These are phyloP conservation scores for Columba livia DNA, from an alignment of 2,113 vertebrate genomes.

Conservation along the genomic window DNA sequence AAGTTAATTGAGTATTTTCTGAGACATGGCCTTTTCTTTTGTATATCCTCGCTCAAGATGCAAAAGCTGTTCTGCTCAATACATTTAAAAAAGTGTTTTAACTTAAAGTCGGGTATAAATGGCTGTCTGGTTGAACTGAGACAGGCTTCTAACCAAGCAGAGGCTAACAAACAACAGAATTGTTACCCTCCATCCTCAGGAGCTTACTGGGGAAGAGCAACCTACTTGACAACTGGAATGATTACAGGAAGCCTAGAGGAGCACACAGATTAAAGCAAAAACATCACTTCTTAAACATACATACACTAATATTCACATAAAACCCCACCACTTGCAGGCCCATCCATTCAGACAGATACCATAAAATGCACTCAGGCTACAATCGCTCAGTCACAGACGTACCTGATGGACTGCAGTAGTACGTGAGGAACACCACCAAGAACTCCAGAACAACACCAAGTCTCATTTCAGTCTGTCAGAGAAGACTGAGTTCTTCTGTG, in stretches of 20 bases:
- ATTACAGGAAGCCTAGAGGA: neutral
- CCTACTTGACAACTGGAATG: rapidly evolving
- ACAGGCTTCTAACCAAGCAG: neutral
- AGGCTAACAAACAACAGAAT: neutral
- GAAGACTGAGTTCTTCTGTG: neutral
- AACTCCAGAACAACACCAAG: neutral
- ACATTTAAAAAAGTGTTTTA: neutral
- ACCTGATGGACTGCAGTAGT: neutral
- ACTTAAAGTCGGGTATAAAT: neutral
- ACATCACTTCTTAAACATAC: neutral
- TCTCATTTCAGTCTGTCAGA: neutral
- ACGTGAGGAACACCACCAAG: neutral
- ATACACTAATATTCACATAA: neutral
- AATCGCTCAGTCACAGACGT: neutral
- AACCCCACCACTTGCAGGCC: neutral
- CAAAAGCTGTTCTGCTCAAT: neutral
- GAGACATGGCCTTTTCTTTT: neutral
- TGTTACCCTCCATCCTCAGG: neutral
- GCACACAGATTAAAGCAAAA: no score
- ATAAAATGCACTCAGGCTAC: neutral
- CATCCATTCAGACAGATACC: neutral
- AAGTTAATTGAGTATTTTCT: neutral
- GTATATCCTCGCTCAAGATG: neutral
- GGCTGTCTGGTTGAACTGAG: neutral
- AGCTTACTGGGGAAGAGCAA: neutral